phyloP scores from a whole-genome alignment of 1,140 invertebrate species.

The Brachionus calyciflorus region DNA sequence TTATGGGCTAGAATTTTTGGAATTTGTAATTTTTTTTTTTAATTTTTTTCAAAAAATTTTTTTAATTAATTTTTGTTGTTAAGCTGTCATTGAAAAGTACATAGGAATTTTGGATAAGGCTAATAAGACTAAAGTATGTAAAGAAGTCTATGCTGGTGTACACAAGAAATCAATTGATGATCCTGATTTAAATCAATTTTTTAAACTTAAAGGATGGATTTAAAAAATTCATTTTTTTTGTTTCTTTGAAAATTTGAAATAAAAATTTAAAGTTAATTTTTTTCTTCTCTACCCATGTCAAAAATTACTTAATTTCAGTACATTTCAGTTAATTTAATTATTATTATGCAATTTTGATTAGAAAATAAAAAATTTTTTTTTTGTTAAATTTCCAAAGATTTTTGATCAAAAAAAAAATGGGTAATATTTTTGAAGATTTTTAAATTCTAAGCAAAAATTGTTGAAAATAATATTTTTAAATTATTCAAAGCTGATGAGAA shows the following conservation, averaged over 20 bases:
- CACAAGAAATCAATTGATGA: slow-evolving; percentile 29
- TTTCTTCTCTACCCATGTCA: no score
- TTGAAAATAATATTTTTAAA: no score
- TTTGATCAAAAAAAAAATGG: no score
- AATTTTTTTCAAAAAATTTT: neutral
- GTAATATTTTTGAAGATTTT: no score
- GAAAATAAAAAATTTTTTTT: no score
- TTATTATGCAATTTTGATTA: no score
- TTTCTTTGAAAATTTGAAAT: neutral
- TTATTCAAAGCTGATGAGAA: neutral
- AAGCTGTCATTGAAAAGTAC: slow-evolving; percentile 45
- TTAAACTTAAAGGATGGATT: slow-evolving; percentile 46
- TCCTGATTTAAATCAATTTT: slow-evolving; percentile 32
- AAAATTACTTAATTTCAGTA: no score
- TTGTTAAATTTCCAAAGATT: no score
- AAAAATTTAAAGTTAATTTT: no score
- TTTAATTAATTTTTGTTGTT: neutral
- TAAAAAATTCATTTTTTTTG: neutral
- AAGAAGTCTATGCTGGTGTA: slow-evolving; percentile 34
- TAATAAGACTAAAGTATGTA: slow-evolving; percentile 27
- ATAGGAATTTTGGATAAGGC: slow-evolving; percentile 30
- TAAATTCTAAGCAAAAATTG: no score
- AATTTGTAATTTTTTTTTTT: neutral
- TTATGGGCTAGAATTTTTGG: slow-evolving; percentile 24
- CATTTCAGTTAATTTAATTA: no score